phyloP scores from a whole-genome alignment of 35 echinoderm and acorn worm genomes.

The Ptychodera flava region DNA sequence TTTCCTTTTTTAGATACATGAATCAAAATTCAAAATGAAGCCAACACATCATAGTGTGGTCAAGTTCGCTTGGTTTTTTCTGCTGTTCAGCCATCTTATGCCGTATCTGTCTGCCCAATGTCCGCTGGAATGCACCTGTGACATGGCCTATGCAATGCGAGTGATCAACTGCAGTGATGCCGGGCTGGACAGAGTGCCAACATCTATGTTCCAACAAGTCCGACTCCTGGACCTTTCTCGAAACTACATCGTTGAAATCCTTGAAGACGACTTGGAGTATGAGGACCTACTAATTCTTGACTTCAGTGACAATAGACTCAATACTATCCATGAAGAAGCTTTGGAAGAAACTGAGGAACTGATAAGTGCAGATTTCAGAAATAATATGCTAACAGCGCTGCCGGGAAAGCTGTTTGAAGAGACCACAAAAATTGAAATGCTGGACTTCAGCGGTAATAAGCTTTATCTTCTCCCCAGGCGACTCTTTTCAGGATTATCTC shows the following conservation, averaged over 20 bases:
- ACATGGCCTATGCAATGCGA: neutral
- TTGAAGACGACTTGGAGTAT: neutral
- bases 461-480: neutral
- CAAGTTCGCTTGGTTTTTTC: no score
- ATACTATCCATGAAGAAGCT: neutral
- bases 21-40: no score
- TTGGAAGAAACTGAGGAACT: neutral
- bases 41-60: no score
- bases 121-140: neutral
- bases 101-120: neutral
- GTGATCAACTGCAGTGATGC: neutral
- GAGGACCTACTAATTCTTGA: neutral
- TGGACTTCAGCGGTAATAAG: neutral
- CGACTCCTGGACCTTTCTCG: neutral
- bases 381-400: neutral
- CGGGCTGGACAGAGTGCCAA: neutral
- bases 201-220: neutral
- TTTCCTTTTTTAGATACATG: no score
- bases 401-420: neutral
- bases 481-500: neutral
- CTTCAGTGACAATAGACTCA: neutral
- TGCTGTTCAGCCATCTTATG: no score
- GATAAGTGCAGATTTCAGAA: neutral
- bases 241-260: neutral
- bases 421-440: neutral